Base-by-base conservation (phyloP, 2,888 invertebrate genomes). In the Malachius bipustulatus region DNA sequence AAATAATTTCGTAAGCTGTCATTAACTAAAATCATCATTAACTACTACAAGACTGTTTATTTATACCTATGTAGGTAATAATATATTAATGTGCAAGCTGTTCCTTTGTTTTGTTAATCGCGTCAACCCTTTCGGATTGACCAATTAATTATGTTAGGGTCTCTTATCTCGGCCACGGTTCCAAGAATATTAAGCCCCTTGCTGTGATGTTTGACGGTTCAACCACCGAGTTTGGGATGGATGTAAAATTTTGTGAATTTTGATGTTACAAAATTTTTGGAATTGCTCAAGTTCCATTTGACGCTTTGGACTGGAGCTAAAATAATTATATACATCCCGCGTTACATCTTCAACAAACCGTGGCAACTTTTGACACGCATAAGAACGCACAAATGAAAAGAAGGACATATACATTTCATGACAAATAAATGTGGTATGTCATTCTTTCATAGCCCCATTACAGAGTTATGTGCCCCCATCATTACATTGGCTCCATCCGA, bases 371-470 rank as follows among this genome's bases (percentile, higher is more conserved):
- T 40, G 12, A 27, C 46, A 48, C 12, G 52, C 47, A 33, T 19
- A 31, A 44, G 46, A 15, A 49, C 48, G 36, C 49, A 51, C 36
- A 51, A 35, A 12, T 42, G 41, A 37, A 54, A 49, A 2, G 46
- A 48, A 32, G 52, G 52, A 27, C 48, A 54, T 14, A 49, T 45
- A 36, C 52, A 54, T 36, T 48, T 48, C 32, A 47, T 38, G 8
- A 38, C 11, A 37, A 33, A 48, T 14, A 48, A 28, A 35, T 40
- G 4, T n/a, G 44, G 43, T 15, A 43, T 42, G 30, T 44, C 39
- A 14, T 38, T 30, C 34, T 39, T 42, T 9, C 43, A 38, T 8
- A 30, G 13, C 15, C 31, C 33, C 10, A 27, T 28, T 4, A 47
- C 13, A 1, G 46, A 45, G 34, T 42, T 26, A 34, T 45, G 30